A percentile compares a stretch with the other conserved stretches of the same genome.
Evolutionary conservation across 1,140 invertebrate genomes (phyloP).

Genomic region (Acromyrmex heyeri): DNA sequence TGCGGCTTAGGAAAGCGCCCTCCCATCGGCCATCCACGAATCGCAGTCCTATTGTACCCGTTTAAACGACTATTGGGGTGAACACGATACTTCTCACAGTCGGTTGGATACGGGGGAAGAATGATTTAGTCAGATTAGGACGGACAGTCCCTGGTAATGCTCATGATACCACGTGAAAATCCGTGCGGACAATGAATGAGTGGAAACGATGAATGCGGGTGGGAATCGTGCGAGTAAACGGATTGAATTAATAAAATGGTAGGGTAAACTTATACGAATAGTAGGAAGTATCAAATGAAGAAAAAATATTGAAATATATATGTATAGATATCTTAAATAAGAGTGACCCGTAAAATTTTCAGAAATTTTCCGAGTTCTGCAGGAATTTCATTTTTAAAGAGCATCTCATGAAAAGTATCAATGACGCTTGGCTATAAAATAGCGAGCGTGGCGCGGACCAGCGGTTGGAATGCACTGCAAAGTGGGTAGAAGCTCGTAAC

Average conservation of each 20-base stretch:
- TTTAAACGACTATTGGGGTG: conserved; percentile 76
- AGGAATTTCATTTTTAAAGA: neutral
- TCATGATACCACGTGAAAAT: conserved; percentile 49
- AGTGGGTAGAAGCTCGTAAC: conserved; percentile 49
- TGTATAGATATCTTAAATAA: neutral
- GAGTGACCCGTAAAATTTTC: neutral
- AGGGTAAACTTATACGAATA: neutral
- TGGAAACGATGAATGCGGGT: conserved; percentile 56
- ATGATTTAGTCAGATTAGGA: conserved; percentile 74
- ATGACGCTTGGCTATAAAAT: conserved; percentile 4
- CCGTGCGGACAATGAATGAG: conserved; percentile 19
- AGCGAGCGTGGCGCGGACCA: neutral
- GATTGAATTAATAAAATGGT: conserved; percentile 5
- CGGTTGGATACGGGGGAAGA: conserved; percentile 40
- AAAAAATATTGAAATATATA: neutral
- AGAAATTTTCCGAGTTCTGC: neutral
- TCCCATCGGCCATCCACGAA: conserved; percentile 52
- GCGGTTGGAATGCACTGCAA: conserved; percentile 23
- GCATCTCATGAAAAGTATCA: neutral
- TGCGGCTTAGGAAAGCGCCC: conserved; percentile 63
- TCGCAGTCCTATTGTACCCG: conserved; percentile 72
- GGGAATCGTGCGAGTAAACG: conserved; percentile 18
- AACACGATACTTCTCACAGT: conserved; percentile 75
- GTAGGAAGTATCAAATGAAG: neutral
- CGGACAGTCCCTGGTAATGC: conserved; percentile 54